These are phyloP conservation scores for Hiodon tergisus DNA, from an alignment of 2,113 vertebrate species.

Conservation along the genomic window DNA sequence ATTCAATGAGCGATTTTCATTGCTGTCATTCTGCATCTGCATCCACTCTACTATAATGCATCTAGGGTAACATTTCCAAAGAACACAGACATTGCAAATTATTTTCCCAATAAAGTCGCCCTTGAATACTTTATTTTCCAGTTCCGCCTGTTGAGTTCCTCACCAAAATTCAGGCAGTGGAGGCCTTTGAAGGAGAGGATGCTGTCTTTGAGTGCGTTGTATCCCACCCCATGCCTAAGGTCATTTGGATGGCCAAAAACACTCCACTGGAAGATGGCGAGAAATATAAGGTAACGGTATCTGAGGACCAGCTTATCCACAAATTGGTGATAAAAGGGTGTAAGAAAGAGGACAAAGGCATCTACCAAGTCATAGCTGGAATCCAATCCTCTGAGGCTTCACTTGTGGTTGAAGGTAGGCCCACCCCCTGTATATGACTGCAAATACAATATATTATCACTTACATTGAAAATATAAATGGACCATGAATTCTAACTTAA, in stretches of 20 bases:
- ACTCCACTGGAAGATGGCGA: slow-evolving; percentile 51
- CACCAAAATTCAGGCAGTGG: slow-evolving; percentile 60
- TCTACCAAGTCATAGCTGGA: slow-evolving; percentile 67
- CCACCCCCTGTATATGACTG: too few species aligned
- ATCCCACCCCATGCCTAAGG: slow-evolving; percentile 55
- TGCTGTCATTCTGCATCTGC: too few species aligned
- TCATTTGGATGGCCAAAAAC: slow-evolving; percentile 70
- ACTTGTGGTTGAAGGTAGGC: slow-evolving; percentile 77
- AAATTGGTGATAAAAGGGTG: slow-evolving; percentile 64
- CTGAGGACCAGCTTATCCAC: slow-evolving; percentile 74
- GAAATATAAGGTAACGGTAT: slow-evolving; percentile 66
- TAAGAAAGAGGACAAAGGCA: slow-evolving; percentile 69
- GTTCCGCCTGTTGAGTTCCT: slow-evolving; percentile 68
- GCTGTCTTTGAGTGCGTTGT: slow-evolving; percentile 69
- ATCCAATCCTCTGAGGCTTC: slow-evolving; percentile 70
- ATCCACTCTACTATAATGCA: too few species aligned
- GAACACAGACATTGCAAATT: too few species aligned
- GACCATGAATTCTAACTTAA: too few species aligned
- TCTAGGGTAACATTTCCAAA: too few species aligned
- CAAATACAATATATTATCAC: too few species aligned
- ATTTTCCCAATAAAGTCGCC: not conserved
- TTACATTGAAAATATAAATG: too few species aligned
- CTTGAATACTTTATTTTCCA: slow-evolving; percentile 35
- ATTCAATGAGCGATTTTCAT: too few species aligned
- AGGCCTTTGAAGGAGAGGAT: slow-evolving; percentile 61